Evolutionary conservation across 2,797 vertebrate genomes (phyloP), one percentile per base, ranked within the genome.

Genomic region (Trematomus bernacchii): DNA sequence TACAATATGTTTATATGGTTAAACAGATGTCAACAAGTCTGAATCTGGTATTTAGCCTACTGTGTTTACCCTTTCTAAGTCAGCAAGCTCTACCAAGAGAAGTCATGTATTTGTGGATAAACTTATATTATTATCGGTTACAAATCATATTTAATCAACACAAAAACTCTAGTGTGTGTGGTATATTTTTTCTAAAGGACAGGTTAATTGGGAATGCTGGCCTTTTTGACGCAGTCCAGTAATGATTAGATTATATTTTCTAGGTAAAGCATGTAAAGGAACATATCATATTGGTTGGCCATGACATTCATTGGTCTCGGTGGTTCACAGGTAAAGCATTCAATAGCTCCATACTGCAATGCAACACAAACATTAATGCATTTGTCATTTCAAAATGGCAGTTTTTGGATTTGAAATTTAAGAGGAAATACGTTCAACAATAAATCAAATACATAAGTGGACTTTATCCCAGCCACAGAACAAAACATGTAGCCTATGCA

Each of bases 221-320:
- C 30, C 19, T 59, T 60, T 40, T 59, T 57, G 58, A 30, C 4
- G 1, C 5, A 16, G 10, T 13, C 10, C 19, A 21, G 8, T 6
- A 50, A 69, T 14, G 15, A 68, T 18, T 43, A 7, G 15, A 33
- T 71, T 16, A 30, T 64, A 16, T 23, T 55, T 50, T n/a, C n/a
- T n/a, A 13, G 8, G 76, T 52, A 46, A 50, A 57, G 15, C 33
- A n/a, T 73, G 53, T 70, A 53, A 68, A 68, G 69, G 54, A 63
- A 48, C 13, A 54, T 46, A n/a, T 79, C 47, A 62, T 58, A 73
- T 71, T 14, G 51, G 15, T 43, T 62, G 70, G 52, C 55, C 58
- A 16, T 37, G 59, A 85, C 81, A 87, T 87, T 84, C 70, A 73
- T 73, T 80, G 44, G 84, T 86, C 73, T 75, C 62, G 62, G 68